These are phyloP conservation scores for Meiosimyza decipiens DNA, from an alignment of 2,888 invertebrate species.

Conservation along the genomic window DNA sequence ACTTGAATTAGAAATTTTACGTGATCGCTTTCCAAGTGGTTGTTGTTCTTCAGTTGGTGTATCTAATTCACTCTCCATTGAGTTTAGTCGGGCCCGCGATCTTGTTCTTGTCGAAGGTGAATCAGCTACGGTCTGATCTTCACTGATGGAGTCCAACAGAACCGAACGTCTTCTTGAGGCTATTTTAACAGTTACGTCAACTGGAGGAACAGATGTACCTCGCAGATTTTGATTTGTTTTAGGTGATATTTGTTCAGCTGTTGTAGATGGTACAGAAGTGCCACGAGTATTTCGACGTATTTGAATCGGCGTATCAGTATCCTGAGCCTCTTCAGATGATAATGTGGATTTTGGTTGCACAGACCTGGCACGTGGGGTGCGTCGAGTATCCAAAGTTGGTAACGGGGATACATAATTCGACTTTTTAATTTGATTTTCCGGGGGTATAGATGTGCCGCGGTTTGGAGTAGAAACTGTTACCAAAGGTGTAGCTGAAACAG, in stretches of 20 bases:
- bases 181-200: constrained; percentile 40
- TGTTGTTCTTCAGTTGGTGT: constrained; percentile 37
- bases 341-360: constrained; percentile 30
- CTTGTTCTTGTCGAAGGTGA: constrained; percentile 52
- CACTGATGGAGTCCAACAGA: constrained; percentile 51
- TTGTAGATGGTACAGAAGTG: constrained; percentile 36
- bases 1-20: constrained; percentile 49
- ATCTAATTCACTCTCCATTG: constrained; percentile 49
- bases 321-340: neutral
- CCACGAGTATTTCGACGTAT: constrained; percentile 13
- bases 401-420: constrained; percentile 15
- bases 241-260: neutral
- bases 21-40: constrained; percentile 46
- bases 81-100: constrained; percentile 48
- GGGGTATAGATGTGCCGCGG: constrained; percentile 49
- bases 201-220: constrained; percentile 39
- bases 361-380: constrained; percentile 35
- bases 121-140: constrained; percentile 44
- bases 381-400: constrained; percentile 28
- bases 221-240: constrained; percentile 2
- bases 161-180: constrained; percentile 45
- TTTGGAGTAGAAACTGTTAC: constrained; percentile 36
- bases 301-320: constrained; percentile 13
- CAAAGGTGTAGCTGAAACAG: neutral
- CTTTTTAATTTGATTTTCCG: constrained; percentile 35